A percentile compares a stretch with the other conserved stretches of the same genome.
Evolutionary conservation across 1,140 invertebrate genomes (phyloP).

Genomic region (Neodiprion lecontei): DNA sequence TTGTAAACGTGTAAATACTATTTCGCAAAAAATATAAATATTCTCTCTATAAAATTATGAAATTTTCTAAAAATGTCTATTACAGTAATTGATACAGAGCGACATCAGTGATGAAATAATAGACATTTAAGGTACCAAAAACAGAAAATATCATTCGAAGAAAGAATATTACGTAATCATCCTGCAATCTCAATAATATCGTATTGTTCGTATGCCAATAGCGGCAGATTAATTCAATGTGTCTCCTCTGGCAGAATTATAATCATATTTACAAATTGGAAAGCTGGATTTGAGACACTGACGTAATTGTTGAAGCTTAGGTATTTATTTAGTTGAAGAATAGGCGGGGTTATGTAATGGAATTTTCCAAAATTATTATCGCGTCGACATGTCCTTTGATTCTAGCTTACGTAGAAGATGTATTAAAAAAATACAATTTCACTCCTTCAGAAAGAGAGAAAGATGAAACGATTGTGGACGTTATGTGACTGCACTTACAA

Average conservation of each 20-base stretch:
- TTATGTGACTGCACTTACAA: neutral
- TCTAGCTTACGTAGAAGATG: neutral
- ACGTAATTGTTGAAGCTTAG: neutral
- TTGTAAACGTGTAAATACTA: constrained; percentile 47
- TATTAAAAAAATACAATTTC: neutral
- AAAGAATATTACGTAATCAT: neutral
- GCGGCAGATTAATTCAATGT: neutral
- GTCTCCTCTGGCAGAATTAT: neutral
- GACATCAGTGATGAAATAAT: constrained; percentile 4
- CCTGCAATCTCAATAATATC: neutral
- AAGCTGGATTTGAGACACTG: neutral
- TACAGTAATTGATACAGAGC: constrained; percentile 2
- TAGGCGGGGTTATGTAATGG: neutral
- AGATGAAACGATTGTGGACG: neutral
- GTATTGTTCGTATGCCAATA: neutral
- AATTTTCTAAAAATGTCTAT: constrained; percentile 30
- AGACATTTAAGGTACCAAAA: neutral
- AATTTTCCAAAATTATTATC: neutral
- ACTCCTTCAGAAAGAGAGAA: neutral
- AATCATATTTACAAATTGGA: neutral
- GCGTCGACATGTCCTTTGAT: neutral
- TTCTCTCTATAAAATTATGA: constrained; percentile 50
- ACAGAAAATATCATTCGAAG: neutral
- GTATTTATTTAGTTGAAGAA: neutral
- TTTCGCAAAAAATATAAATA: constrained; percentile 56